These are phyloP conservation scores for Orchestia grillus DNA, from an alignment of 1,140 invertebrate species.

Conservation along the genomic window DNA sequence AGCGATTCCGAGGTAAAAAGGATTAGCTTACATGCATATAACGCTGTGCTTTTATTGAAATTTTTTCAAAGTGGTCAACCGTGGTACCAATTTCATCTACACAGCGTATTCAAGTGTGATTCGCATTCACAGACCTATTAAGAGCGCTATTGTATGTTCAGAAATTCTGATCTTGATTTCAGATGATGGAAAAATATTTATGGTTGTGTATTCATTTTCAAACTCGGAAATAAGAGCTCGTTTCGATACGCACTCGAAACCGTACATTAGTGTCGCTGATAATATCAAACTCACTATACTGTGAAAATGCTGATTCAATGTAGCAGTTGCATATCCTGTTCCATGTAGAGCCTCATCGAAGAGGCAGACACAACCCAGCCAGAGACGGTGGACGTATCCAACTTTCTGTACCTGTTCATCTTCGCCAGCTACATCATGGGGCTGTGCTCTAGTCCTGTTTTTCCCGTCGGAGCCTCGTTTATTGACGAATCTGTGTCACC, in stretches of 20 bases:
- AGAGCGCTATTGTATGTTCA: neutral
- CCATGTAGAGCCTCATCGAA: neutral
- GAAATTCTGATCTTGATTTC: neutral
- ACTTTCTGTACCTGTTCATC: constrained; percentile 80
- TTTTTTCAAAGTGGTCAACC: neutral
- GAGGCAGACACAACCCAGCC: neutral
- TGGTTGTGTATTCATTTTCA: no score
- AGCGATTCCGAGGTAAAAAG: neutral
- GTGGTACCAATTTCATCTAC: neutral
- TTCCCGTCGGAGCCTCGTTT: constrained; percentile 89
- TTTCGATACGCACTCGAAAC: neutral
- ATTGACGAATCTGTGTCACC: constrained; percentile 89
- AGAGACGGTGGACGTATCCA: constrained; percentile 67
- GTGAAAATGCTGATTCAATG: neutral
- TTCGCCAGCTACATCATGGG: constrained; percentile 88
- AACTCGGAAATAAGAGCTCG: neutral
- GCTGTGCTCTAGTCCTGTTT: constrained; percentile 80
- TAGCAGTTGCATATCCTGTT: neutral
- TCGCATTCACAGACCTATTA: neutral
- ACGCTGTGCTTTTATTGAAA: no score
- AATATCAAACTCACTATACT: neutral
- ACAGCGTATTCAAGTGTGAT: neutral
- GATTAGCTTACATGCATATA: neutral
- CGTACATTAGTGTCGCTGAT: neutral
- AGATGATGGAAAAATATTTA: neutral